Evolutionary conservation across 2,797 vertebrate genomes (phyloP).

Genomic region (Peromyscus melanophrys): DNA sequence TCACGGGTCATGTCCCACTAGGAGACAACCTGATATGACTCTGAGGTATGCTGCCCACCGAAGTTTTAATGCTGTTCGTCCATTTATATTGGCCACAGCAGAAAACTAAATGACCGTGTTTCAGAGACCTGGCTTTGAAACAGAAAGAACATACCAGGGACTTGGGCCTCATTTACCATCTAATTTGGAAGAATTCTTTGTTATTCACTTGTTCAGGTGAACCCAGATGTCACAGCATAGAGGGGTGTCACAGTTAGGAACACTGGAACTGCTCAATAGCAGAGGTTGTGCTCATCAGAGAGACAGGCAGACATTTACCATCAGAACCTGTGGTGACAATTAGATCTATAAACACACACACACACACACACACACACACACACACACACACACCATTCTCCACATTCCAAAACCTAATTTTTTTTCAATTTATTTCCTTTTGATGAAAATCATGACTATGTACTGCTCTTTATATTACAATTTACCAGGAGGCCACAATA

Average conservation of each 20-base stretch:
- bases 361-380: not conserved
- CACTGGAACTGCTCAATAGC: not conserved
- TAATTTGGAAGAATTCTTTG: conserved; percentile 41
- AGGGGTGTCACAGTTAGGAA: not conserved
- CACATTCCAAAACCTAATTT: not conserved
- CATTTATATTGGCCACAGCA: conserved; percentile 32
- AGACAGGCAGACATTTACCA: not conserved
- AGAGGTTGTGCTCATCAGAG: not conserved
- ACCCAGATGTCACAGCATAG: not conserved
- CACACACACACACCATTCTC: not conserved
- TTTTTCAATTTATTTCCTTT: conserved; percentile 20
- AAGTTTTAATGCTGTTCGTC: conserved; percentile 31
- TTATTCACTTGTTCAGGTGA: not conserved
- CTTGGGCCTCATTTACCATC: conserved; percentile 18
- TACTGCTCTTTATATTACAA: conserved; percentile 45
- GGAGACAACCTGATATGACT: not conserved
- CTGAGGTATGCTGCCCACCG: not conserved
- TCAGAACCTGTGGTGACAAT: not conserved
- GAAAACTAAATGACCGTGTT: conserved; percentile 26
- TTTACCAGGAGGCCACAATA: not conserved
- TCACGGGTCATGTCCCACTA: not conserved
- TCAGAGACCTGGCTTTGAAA: conserved; percentile 49
- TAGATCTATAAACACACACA: not conserved
- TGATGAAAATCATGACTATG: conserved; percentile 31
- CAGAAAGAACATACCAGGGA: not conserved